These are phyloP conservation scores for Cariama cristata DNA, from an alignment of 2,113 vertebrate species.

Conservation along the genomic window DNA sequence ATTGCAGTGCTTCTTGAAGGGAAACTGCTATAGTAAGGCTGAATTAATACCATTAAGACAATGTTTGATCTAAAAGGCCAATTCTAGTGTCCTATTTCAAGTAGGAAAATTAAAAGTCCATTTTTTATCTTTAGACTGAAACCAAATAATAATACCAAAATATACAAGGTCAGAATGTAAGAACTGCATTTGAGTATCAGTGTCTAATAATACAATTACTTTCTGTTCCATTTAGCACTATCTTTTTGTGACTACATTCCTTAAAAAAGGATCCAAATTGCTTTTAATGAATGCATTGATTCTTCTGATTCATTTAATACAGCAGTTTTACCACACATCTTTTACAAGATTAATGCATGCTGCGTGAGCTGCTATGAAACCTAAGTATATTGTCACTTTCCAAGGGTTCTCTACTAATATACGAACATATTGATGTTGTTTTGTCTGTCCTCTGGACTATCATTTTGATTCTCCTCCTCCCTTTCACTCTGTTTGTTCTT, in stretches of 20 bases:
- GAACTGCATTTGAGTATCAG: background rate
- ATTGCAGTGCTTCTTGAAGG: background rate
- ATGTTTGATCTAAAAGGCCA: background rate
- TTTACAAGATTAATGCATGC: conserved; percentile 25
- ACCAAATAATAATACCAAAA: background rate
- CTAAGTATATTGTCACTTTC: background rate
- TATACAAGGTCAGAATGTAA: background rate
- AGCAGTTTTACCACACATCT: conserved; percentile 13
- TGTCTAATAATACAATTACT: background rate
- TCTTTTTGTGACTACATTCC: background rate
- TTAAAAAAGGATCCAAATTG: background rate
- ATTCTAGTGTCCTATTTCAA: background rate
- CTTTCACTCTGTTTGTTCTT: conserved; percentile 52
- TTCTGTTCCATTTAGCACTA: background rate
- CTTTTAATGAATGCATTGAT: background rate
- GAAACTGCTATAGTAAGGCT: background rate
- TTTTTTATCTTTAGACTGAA: background rate
- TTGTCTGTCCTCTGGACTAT: conserved; percentile 63
- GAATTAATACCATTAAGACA: background rate
- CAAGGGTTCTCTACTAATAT: conserved; percentile 8
- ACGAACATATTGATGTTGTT: conserved; percentile 55
- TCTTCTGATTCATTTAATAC: conserved; percentile 21
- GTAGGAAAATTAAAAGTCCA: background rate
- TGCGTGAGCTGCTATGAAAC: conserved; percentile 26
- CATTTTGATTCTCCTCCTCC: conserved; percentile 57